Conservation (phyloP, 1,140 invertebrate species). For the Oedothorax gibbosus region DNA sequence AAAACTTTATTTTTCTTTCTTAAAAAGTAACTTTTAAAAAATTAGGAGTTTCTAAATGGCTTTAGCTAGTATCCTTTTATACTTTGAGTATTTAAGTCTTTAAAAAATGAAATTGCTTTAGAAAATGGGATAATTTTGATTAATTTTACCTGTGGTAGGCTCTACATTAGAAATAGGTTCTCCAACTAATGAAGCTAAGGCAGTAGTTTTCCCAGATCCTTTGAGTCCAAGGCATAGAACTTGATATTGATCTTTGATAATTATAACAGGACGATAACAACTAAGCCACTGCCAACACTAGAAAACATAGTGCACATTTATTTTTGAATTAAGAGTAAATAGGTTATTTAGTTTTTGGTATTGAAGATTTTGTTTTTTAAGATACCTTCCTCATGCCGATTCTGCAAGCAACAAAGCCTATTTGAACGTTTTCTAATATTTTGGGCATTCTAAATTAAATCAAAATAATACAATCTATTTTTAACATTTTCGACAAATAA, state of each 20-base stretch:
- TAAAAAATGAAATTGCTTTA: neutral
- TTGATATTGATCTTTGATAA: conserved; percentile 63
- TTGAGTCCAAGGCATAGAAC: conserved; percentile 68
- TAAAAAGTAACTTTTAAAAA: neutral
- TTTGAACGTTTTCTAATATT: conserved; percentile 53
- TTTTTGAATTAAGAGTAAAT: neutral
- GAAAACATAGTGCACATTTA: neutral
- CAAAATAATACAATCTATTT: conserved; percentile 3
- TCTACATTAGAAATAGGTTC: conserved; percentile 67
- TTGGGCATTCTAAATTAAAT: conserved; percentile 53
- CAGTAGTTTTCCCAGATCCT: conserved; percentile 68
- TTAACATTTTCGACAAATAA: neutral
- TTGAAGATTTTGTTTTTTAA: neutral
- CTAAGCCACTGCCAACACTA: conserved; percentile 65
- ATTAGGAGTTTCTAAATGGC: no score
- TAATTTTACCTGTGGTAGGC: conserved; percentile 65
- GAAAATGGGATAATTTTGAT: neutral
- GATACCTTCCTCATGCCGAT: conserved; percentile 59
- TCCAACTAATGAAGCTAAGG: conserved; percentile 68
- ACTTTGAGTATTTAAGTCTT: neutral
- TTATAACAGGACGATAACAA: conserved; percentile 62
- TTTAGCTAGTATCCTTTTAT: no score
- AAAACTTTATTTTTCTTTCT: no score
- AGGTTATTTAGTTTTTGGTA: no score
- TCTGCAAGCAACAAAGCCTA: conserved; percentile 59